Base-by-base conservation (phyloP, 2,888 invertebrate species). In the Trissolcus japonicus region DNA sequence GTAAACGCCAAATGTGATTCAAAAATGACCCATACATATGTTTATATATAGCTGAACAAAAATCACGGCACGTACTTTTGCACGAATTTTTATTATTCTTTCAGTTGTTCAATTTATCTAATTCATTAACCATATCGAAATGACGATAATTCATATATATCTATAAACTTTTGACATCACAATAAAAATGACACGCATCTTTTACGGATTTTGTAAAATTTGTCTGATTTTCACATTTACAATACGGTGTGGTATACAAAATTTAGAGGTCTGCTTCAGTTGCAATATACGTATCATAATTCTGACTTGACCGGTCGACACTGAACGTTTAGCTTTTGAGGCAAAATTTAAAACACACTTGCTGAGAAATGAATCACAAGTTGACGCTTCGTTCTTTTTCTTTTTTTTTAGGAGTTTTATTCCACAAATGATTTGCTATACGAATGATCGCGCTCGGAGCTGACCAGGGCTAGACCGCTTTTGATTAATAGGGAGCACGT, bases 131-230 rank as follows among this genome's bases (percentile, higher is more conserved):
- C 66, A 78, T 35, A 35, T 71, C 69, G 43, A 78, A 69, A 67
- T 63, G 74, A 71, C 78, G 72, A 75, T 55, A 62, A 35, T 66
- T 75, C 35, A 35, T 35, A 35, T 35, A 16, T 46, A 16, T 46
- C 16, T 78, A 78, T 75, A 75, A 78, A 78, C 71, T 29, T 75
- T 71, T 78, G 71, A 78, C 68, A 78, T 67, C 78, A 67, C 71
- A 71, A 35, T 72, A 72, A 75, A 78, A 78, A 69, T 73, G 65
- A 60, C 69, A 74, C 69, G 61, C 74, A 35, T 9, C 35, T 77
- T 73, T 69, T 73, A 68, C 54, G 35, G 35, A 35, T 35, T 25
- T 25, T 50, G 56, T 75, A 68, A 75, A 71, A 60, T 72, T 40
- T n/a, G n/a, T 67, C 75, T 67, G 75, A 13, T 71, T 41, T 71